Evolutionary conservation across 2,797 vertebrate species (phyloP).

Genomic region (Diplodus puntazzo): DNA sequence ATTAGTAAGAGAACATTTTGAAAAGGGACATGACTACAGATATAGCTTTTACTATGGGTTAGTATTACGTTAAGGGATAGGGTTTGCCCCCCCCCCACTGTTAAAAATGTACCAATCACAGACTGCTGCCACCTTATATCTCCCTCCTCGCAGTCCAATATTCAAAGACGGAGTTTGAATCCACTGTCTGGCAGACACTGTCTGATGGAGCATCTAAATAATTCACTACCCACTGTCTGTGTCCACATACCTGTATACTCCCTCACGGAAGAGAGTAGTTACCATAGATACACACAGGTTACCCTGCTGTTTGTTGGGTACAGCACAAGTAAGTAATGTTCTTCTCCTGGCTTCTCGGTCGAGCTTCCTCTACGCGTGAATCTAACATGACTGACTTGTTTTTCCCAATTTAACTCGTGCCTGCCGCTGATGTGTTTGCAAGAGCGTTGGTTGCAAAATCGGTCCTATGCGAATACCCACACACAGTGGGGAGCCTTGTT

Average conservation of each 20-base stretch:
- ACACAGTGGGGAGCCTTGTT: conserved; percentile 22
- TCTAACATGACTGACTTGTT: conserved; percentile 10
- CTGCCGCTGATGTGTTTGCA: conserved; percentile 16
- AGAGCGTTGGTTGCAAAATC: conserved; percentile 23
- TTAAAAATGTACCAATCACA: too few species aligned
- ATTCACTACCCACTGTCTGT: conserved; percentile 71
- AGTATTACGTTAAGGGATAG: too few species aligned
- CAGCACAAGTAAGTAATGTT: conserved; percentile 16
- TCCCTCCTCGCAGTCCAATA: conserved; percentile 41
- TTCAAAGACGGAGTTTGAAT: conserved; percentile 50
- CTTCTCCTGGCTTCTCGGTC: neutral
- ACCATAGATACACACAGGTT: conserved; percentile 48
- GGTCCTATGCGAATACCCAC: conserved; percentile 15
- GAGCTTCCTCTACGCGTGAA: neutral
- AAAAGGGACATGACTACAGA: too few species aligned
- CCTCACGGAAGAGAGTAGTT: conserved; percentile 50
- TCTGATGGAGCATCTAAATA: conserved; percentile 75
- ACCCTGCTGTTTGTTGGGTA: conserved; percentile 27
- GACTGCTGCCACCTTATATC: conserved; percentile 33
- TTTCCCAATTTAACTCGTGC: conserved; percentile 24
- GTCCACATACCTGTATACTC: conserved; percentile 57
- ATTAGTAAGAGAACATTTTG: too few species aligned
- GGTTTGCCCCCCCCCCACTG: too few species aligned
- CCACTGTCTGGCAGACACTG: conserved; percentile 55
- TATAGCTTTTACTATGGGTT: too few species aligned